These are phyloP conservation scores for Rhopalosiphum maidis DNA, from an alignment of 1,140 invertebrate species.

Conservation along the genomic window DNA sequence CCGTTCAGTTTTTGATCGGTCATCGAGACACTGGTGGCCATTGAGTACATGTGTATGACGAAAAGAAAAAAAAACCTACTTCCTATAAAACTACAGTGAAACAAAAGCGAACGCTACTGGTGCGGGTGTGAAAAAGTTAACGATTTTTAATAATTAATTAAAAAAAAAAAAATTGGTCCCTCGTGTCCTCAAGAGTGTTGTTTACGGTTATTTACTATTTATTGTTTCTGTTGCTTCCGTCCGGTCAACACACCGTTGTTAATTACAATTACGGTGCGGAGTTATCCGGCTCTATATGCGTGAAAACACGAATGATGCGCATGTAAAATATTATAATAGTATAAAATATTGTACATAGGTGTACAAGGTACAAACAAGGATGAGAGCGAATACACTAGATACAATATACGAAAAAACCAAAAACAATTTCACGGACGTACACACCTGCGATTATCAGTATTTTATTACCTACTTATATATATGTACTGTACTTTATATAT, in stretches of 20 bases:
- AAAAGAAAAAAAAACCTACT: not conserved
- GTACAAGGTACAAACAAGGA: not conserved
- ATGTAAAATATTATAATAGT: not conserved
- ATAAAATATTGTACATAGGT: not conserved
- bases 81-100: not conserved
- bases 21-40: not conserved
- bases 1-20: slow-evolving; percentile 30
- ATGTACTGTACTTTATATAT: not conserved
- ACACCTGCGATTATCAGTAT: not conserved
- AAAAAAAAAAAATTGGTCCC: not conserved
- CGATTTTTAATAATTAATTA: slow-evolving; percentile 34
- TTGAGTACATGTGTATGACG: not conserved
- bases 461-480: not conserved
- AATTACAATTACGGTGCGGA: slow-evolving; percentile 31
- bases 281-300: slow-evolving; percentile 16
- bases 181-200: not conserved
- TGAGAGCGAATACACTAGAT: not conserved
- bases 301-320: slow-evolving; percentile 43
- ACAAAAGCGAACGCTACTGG: not conserved
- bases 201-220: not conserved
- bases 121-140: not conserved
- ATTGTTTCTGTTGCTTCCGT: not conserved
- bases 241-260: slow-evolving; percentile 41
- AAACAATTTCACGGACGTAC: slow-evolving; percentile 50
- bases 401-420: not conserved